Conservation (phyloP, 1,140 invertebrate species). For the Steinernema khuongi region DNA sequence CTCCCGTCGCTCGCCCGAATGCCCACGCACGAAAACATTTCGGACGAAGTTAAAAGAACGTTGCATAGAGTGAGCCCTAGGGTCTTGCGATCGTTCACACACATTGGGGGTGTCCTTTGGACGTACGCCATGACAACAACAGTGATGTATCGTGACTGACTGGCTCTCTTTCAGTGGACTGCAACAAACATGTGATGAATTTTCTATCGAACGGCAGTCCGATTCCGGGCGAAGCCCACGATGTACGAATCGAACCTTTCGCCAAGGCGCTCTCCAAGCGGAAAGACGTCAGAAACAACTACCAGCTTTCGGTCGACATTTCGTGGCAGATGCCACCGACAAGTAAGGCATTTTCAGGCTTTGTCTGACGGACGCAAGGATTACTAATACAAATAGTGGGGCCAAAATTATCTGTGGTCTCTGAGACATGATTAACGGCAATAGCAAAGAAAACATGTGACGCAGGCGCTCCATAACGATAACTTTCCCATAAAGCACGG, state of each 20-base stretch:
- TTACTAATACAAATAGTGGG: background rate
- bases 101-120: too few species aligned
- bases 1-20: too few species aligned
- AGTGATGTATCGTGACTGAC: too few species aligned
- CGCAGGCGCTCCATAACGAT: too few species aligned
- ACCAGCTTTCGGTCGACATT: constrained; percentile 54
- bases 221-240: constrained; percentile 47
- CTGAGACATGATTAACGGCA: too few species aligned
- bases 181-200: background rate
- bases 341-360: constrained; percentile 39
- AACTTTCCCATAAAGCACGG: too few species aligned
- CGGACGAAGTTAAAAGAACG: too few species aligned
- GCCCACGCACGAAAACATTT: too few species aligned
- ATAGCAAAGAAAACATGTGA: too few species aligned
- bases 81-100: too few species aligned
- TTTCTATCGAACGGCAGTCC: background rate
- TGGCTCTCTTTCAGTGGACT: constrained; percentile 4
- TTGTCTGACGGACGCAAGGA: background rate
- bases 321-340: constrained; percentile 58
- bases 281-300: constrained; percentile 18
- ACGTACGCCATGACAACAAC: too few species aligned
- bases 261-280: constrained; percentile 42
- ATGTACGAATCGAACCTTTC: constrained; percentile 48
- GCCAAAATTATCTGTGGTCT: background rate
- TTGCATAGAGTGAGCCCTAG: too few species aligned